Conservation (phyloP, 2,888 invertebrate species). For the Psococerastis gibbosa region DNA sequence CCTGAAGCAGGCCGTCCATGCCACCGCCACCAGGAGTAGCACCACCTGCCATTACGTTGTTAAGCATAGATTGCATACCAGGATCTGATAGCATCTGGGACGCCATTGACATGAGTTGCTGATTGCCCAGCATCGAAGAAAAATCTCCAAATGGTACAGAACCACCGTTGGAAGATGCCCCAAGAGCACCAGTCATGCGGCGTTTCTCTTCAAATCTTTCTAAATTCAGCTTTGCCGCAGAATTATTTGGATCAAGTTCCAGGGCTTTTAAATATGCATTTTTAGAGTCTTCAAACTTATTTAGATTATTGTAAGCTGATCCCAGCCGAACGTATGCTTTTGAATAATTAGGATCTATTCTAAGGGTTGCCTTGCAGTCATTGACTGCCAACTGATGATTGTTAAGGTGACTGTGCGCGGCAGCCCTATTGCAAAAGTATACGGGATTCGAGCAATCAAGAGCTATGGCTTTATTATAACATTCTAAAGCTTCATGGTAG, state of each 20-base stretch:
- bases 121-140: constrained; percentile 45
- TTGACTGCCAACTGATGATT: constrained; percentile 67
- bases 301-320: constrained; percentile 66
- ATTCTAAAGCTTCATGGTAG: constrained; percentile 58
- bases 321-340: constrained; percentile 91
- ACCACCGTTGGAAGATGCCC: constrained; percentile 2
- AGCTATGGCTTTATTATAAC: constrained; percentile 73
- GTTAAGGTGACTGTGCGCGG: constrained; percentile 78
- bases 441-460: constrained; percentile 79
- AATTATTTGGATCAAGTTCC: constrained; percentile 80
- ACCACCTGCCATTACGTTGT: constrained; percentile 33
- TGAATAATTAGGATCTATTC: constrained; percentile 76
- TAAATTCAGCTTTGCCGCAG: constrained; percentile 73
- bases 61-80: constrained; percentile 56
- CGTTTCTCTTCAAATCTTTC: constrained; percentile 57
- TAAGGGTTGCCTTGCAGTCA: constrained; percentile 78
- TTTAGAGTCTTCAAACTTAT: constrained; percentile 65
- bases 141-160: neutral
- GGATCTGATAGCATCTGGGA: constrained; percentile 71
- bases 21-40: constrained; percentile 21
- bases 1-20: constrained; percentile 31
- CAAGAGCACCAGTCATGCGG: constrained; percentile 19
- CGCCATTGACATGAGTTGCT: constrained; percentile 67
- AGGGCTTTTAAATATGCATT: constrained; percentile 74
- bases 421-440: constrained; percentile 94